Conservation (phyloP, 2,113 vertebrate species). For the Platysteira castanea region DNA sequence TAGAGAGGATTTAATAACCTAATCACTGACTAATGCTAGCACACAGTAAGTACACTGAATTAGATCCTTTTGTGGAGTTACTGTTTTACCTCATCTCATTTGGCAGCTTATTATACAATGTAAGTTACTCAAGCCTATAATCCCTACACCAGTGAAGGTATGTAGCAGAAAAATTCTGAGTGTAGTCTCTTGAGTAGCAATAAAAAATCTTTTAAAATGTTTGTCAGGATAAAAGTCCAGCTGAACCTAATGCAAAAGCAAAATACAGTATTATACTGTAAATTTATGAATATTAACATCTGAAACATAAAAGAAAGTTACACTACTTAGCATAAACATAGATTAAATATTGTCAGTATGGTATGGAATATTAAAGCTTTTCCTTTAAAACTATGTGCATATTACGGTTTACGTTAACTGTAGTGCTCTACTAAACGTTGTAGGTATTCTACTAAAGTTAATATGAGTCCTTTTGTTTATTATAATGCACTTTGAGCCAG, state of each 20-base stretch:
- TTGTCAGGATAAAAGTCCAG: neutral
- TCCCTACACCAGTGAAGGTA: neutral
- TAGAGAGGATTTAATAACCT: conserved; percentile 57
- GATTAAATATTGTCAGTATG: neutral
- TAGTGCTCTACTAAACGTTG: neutral
- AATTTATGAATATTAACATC: neutral
- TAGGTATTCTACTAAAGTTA: neutral
- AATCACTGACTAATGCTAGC: conserved; percentile 53
- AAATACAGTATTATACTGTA: neutral
- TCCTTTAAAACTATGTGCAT: neutral
- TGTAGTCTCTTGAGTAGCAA: neutral
- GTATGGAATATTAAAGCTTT: neutral
- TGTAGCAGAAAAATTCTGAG: neutral
- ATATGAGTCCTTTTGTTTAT: neutral
- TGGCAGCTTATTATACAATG: neutral
- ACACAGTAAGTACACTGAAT: neutral
- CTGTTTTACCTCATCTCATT: neutral
- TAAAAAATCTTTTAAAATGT: neutral
- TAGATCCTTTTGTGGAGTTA: conserved; percentile 10
- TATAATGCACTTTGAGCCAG: neutral
- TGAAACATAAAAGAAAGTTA: neutral
- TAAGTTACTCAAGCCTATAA: neutral
- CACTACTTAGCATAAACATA: neutral
- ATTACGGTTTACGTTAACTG: neutral
- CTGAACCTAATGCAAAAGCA: neutral